Conservation (phyloP, 2,888 invertebrate species). For the Chironomus tentans region DNA sequence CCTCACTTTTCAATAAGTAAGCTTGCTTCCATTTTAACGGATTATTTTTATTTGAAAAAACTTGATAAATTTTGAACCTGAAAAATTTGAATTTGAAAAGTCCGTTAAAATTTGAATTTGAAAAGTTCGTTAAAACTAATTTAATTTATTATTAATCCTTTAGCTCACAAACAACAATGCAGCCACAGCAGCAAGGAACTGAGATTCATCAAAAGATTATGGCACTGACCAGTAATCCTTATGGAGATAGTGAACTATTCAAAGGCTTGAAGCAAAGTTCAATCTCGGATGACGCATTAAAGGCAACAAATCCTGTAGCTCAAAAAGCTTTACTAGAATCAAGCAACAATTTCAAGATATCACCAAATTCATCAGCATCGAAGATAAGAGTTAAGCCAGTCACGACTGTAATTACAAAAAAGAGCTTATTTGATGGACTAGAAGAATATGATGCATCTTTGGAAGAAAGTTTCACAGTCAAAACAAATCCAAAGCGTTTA, state of each 20-base stretch:
- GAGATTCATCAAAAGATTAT: slow-evolving; percentile 61
- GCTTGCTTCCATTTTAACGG: background rate
- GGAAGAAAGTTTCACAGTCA: slow-evolving; percentile 49
- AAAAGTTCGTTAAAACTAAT: background rate
- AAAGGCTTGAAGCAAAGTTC: slow-evolving; percentile 53
- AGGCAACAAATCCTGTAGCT: slow-evolving; percentile 62
- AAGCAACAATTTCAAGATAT: slow-evolving; percentile 48
- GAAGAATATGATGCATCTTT: slow-evolving; percentile 66
- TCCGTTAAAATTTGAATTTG: background rate
- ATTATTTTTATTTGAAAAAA: no score
- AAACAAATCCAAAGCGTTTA: slow-evolving; percentile 62
- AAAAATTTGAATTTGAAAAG: no score
- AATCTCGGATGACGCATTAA: slow-evolving; percentile 56
- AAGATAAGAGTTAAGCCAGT: slow-evolving; percentile 48
- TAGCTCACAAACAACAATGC: slow-evolving; percentile 28
- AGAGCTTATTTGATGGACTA: slow-evolving; percentile 76
- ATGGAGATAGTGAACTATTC: slow-evolving; percentile 78
- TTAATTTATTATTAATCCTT: background rate
- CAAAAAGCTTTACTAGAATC: slow-evolving; percentile 55
- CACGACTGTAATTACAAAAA: slow-evolving; percentile 43
- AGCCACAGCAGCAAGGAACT: slow-evolving; percentile 34
- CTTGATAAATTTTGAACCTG: background rate
- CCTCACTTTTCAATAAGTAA: background rate
- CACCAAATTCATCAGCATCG: slow-evolving; percentile 46
- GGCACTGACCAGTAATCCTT: slow-evolving; percentile 69